Evolutionary conservation across 2,888 invertebrate species (phyloP).

Genomic region (Macrostomum cliftonense): DNA sequence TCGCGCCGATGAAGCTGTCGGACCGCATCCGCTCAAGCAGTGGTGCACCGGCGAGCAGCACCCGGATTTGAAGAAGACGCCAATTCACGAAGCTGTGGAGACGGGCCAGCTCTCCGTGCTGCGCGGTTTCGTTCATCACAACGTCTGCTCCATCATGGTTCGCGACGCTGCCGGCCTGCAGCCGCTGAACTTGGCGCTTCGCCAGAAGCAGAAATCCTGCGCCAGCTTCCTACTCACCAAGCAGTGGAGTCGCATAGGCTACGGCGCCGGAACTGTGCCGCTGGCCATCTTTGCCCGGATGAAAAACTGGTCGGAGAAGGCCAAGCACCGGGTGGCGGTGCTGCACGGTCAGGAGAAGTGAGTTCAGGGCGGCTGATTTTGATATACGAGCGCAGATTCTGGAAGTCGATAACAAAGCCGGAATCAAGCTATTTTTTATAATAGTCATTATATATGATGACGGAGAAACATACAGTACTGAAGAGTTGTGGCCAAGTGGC

Average conservation of each 20-base stretch:
- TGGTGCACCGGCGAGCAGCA: constrained; percentile 29
- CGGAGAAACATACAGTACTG: too few species aligned
- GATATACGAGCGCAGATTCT: too few species aligned
- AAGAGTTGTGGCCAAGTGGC: too few species aligned
- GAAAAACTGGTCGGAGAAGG: constrained; percentile 27
- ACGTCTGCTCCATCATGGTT: constrained; percentile 27
- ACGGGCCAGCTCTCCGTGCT: constrained; percentile 24
- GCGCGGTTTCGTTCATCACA: constrained; percentile 27
- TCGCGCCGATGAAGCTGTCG: constrained; percentile 28
- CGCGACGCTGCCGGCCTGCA: constrained; percentile 27
- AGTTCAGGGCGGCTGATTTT: too few species aligned
- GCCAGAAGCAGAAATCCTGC: constrained; percentile 25
- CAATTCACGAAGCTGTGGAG: constrained; percentile 31
- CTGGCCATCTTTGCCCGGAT: constrained; percentile 24
- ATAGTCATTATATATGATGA: too few species aligned
- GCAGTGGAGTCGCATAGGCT: constrained; percentile 31
- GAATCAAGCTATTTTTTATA: too few species aligned
- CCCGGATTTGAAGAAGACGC: constrained; percentile 23
- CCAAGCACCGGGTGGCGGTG: constrained; percentile 18
- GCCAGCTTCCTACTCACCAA: constrained; percentile 33
- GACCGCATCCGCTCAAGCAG: constrained; percentile 26
- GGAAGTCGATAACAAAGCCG: too few species aligned
- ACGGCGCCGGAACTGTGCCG: constrained; percentile 20
- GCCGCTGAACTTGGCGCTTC: constrained; percentile 28
- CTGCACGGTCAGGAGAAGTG: not conserved